A percentile compares a stretch with the other conserved stretches of the same genome.
Conservation (phyloP, 2,888 invertebrate genomes). For the Mythimna vitellina region DNA sequence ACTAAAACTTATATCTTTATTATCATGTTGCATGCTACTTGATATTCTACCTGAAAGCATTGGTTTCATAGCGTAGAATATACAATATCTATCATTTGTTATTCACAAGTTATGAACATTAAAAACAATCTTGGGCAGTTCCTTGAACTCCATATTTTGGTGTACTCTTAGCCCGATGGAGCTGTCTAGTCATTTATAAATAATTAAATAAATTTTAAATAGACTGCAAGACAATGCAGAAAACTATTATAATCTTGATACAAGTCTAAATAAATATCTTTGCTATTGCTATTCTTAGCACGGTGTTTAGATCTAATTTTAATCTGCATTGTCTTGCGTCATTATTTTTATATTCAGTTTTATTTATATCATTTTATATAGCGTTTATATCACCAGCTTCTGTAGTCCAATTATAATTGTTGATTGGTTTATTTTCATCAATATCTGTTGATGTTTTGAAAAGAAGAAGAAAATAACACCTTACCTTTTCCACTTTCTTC, state of each 20-base stretch:
- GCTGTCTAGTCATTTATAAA: conserved; percentile 72
- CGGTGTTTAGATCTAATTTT: conserved; percentile 47
- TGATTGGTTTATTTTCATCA: conserved; percentile 22
- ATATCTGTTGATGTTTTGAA: conserved; percentile 13
- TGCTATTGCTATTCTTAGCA: conserved; percentile 49
- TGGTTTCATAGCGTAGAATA: conserved; percentile 42
- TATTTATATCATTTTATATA: conserved; percentile 54
- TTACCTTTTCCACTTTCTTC: conserved; percentile 98
- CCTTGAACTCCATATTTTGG: conserved; percentile 43
- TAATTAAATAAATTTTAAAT: conserved; percentile 69
- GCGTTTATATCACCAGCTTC: conserved; percentile 83
- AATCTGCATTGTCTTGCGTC: conserved; percentile 64
- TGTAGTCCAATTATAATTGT: conserved; percentile 26
- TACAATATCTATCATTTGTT: conserved; percentile 52
- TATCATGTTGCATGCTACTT: conserved; percentile 47
- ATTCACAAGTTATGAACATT: conserved; percentile 39
- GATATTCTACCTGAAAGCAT: conserved; percentile 44
- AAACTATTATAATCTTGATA: conserved; percentile 46
- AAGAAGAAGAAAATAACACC: conserved; percentile 65
- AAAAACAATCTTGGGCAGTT: conserved; percentile 23
- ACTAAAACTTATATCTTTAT: conserved; percentile 24
- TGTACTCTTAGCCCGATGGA: conserved; percentile 73
- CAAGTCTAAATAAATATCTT: conserved; percentile 31
- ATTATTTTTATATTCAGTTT: conserved; percentile 63
- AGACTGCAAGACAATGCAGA: conserved; percentile 71